A percentile compares a stretch with the other conserved stretches of the same genome.
Evolutionary conservation across 2,797 vertebrate species (phyloP).

Genomic region (Setipinna tenuifilis): DNA sequence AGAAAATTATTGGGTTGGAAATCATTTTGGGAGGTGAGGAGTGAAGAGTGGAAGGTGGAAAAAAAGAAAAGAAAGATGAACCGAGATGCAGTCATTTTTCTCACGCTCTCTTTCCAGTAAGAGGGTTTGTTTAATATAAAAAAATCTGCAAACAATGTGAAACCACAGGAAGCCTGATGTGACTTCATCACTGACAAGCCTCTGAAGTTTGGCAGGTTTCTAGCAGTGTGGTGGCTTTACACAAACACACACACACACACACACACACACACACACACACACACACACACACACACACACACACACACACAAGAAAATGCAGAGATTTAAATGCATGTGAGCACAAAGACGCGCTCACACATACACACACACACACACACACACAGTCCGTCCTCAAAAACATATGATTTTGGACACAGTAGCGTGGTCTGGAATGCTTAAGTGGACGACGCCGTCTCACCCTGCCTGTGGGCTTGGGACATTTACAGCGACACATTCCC

Average conservation of each 20-base stretch:
- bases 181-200: slow-evolving; percentile 72
- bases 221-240: background rate
- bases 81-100: slow-evolving; percentile 60
- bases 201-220: slow-evolving; percentile 66
- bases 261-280: background rate
- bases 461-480: slow-evolving; percentile 44
- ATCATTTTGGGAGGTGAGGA: slow-evolving; percentile 43
- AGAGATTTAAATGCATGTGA: too few relatives aligned
- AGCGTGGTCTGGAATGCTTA: slow-evolving; percentile 33
- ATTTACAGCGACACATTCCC: slow-evolving; percentile 75
- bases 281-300: background rate
- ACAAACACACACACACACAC: slow-evolving; percentile 2
- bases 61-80: slow-evolving; percentile 42
- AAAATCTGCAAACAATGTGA: slow-evolving; percentile 68
- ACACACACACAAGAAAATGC: background rate
- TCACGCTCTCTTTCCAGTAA: slow-evolving; percentile 72
- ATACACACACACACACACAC: slow-evolving; percentile 60
- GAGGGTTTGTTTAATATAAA: slow-evolving; percentile 60
- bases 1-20: slow-evolving; percentile 47
- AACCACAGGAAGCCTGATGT: slow-evolving; percentile 71
- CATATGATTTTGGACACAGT: slow-evolving; percentile 65
- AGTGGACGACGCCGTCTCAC: slow-evolving; percentile 60
- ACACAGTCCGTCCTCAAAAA: slow-evolving; percentile 53
- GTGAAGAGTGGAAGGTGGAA: slow-evolving; percentile 43
- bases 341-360: slow-evolving; percentile 48